Evolutionary conservation across 2,113 vertebrate genomes (phyloP).

Genomic region (Origma solitaria): DNA sequence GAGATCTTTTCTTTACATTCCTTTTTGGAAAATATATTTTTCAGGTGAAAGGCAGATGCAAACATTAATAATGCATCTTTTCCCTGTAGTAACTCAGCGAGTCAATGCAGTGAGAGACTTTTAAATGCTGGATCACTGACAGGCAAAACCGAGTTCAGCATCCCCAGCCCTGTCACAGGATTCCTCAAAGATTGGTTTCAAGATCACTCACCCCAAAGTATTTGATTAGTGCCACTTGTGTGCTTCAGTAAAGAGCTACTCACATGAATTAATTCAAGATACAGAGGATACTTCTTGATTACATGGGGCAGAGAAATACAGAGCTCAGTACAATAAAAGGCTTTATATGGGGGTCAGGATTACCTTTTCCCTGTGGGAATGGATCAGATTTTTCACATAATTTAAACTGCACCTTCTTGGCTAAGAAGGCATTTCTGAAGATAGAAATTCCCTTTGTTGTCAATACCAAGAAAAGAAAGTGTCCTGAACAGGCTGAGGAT

Average conservation of each 20-base stretch:
- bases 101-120: background rate
- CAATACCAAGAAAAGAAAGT: background rate
- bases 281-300: background rate
- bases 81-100: background rate
- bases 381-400: background rate
- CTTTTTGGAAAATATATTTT: background rate
- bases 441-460: background rate
- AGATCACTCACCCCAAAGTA: background rate
- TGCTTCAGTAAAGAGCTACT: background rate
- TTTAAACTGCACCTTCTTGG: background rate
- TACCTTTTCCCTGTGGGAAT: background rate
- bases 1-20: background rate
- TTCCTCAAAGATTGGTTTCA: background rate
- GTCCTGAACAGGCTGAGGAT: background rate
- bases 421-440: background rate
- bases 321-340: background rate
- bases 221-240: slow-evolving; percentile 9
- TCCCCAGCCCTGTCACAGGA: background rate
- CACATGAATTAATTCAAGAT: background rate
- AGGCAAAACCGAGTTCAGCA: background rate
- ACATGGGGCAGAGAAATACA: background rate
- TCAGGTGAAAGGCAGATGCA: background rate
- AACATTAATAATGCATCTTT: background rate
- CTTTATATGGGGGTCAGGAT: background rate
- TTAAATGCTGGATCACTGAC: background rate